These are phyloP conservation scores for Nemopilema nomurai DNA, from an alignment of 30 jellyfish, hydroid and myxozoan species.

Conservation along the genomic window DNA sequence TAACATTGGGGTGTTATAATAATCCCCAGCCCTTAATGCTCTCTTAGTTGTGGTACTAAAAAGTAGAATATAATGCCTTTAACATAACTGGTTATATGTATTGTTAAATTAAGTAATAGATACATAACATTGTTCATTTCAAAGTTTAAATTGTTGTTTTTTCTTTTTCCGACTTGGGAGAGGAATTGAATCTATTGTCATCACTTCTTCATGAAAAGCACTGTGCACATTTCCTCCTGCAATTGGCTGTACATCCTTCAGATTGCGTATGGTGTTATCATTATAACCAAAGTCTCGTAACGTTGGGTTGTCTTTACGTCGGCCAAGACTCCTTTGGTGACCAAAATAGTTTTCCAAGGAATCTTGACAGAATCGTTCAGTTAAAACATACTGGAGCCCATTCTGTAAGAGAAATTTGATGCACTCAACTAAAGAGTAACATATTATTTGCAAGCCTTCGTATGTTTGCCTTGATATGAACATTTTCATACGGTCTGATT, in stretches of 20 bases:
- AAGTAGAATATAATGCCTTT: neutral
- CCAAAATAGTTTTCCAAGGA: conserved; percentile 38
- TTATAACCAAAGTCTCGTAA: conserved; percentile 5
- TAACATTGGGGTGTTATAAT: conserved; percentile 7
- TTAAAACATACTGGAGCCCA: conserved; percentile 27
- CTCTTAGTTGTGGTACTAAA: conserved; percentile 9
- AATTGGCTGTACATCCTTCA: conserved; percentile 10
- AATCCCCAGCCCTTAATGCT: conserved; percentile 23
- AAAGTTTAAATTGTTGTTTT: neutral
- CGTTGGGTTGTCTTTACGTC: conserved; percentile 53
- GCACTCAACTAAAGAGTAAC: conserved; percentile 5
- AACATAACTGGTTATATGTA: neutral
- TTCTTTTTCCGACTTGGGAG: conserved; percentile 35
- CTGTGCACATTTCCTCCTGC: conserved; percentile 13
- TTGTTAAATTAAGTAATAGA: neutral
- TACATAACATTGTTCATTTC: neutral
- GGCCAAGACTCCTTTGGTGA: conserved; percentile 49
- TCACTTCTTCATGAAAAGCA: neutral
- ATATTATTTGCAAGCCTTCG: conserved; percentile 46
- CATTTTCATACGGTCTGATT: conserved; percentile 26
- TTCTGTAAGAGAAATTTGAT: conserved; percentile 3
- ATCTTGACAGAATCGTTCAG: conserved; percentile 48
- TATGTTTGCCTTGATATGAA: conserved; percentile 39
- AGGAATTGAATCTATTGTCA: conserved; percentile 11
- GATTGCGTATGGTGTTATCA: conserved; percentile 17